A percentile compares a stretch with the other conserved stretches of the same genome.
phyloP scores from a whole-genome alignment of 2,797 vertebrate genomes.

The Pipistrellus nathusii region DNA sequence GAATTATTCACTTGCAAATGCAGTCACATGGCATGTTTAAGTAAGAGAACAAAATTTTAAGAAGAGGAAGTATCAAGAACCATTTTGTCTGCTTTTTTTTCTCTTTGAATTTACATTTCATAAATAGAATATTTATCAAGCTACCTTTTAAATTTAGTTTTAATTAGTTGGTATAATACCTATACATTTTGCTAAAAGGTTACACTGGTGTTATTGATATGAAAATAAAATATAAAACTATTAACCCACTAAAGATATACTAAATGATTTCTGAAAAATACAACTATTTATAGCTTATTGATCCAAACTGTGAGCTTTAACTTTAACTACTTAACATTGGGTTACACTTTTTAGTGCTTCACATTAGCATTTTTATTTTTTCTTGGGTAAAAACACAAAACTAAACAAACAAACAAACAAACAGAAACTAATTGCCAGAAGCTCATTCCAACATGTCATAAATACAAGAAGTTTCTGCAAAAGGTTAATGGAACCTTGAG shows the following conservation, averaged over 20 bases:
- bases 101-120: constrained; percentile 73
- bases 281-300: constrained; percentile 82
- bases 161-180: constrained; percentile 86
- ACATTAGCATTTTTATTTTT: constrained; percentile 17
- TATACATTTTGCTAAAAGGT: constrained; percentile 83
- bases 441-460: too few relatives aligned
- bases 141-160: constrained; percentile 83
- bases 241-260: constrained; percentile 84
- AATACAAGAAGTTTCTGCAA: too few relatives aligned
- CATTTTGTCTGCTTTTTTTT: constrained; percentile 63
- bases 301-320: constrained; percentile 77
- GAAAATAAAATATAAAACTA: constrained; percentile 86
- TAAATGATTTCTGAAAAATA: constrained; percentile 84
- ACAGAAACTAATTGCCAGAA: neutral
- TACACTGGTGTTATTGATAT: constrained; percentile 85
- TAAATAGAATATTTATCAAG: constrained; percentile 73
- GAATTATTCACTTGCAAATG: constrained; percentile 79
- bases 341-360: constrained; percentile 40
- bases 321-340: constrained; percentile 82
- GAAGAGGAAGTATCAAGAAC: constrained; percentile 52
- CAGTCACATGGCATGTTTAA: constrained; percentile 20
- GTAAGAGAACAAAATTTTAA: constrained; percentile 52
- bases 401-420: too few relatives aligned
- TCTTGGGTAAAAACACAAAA: constrained; percentile 17
- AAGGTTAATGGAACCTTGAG: too few relatives aligned